Percentiles rank a stretch among this genome's conserved stretches.
Conservation (phyloP, 1,140 invertebrate species). For the Cylas formicarius region DNA sequence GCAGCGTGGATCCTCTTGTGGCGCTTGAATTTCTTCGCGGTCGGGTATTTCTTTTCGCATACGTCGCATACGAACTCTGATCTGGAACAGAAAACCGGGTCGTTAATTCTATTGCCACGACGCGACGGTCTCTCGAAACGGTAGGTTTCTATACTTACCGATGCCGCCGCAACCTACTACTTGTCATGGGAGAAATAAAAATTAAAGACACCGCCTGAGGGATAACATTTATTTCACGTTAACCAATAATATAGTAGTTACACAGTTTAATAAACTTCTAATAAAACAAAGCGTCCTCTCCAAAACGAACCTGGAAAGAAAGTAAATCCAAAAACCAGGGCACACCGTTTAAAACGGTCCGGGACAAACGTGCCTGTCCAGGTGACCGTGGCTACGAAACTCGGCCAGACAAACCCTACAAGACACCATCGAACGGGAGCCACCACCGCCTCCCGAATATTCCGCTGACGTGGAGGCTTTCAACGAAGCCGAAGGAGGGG, state of each 20-base stretch:
- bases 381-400: constrained; percentile 3
- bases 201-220: too few species aligned
- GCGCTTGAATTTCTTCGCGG: constrained; percentile 13
- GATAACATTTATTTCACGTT: too few species aligned
- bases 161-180: too few species aligned
- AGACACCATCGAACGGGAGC: background rate
- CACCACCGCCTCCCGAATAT: background rate
- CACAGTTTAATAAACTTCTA: too few species aligned
- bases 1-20: constrained; percentile 14
- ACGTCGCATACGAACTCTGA: constrained; percentile 17
- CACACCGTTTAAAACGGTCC: constrained; percentile 9
- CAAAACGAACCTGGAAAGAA: too few species aligned
- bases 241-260: too few species aligned
- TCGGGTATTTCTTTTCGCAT: constrained; percentile 13
- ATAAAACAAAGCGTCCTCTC: too few species aligned
- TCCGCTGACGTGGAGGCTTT: background rate
- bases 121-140: too few species aligned
- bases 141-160: too few species aligned
- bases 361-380: background rate
- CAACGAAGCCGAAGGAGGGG: background rate
- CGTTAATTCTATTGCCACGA: constrained; percentile 15
- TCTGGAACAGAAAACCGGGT: background rate
- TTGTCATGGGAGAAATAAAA: too few species aligned
- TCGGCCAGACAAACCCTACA: background rate
- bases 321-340: too few species aligned